Evolutionary conservation across 2,888 invertebrate genomes (phyloP).

Genomic region (Calameuta pallipes): DNA sequence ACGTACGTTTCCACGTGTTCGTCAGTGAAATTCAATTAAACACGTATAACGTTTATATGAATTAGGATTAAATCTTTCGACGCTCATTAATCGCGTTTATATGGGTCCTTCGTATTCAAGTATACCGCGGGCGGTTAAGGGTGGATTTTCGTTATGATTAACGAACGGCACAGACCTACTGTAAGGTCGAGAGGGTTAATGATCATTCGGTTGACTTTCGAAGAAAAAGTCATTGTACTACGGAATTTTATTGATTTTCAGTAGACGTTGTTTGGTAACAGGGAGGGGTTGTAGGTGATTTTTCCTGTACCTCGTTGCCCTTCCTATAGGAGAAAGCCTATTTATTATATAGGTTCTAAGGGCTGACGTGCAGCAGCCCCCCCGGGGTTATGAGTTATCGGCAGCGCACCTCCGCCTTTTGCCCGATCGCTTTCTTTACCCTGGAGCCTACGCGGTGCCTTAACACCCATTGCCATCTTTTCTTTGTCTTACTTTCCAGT

Average conservation of each 20-base stretch:
- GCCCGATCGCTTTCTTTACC: background rate
- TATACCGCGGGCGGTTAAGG: background rate
- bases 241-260: background rate
- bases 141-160: background rate
- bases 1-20: background rate
- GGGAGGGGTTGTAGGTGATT: background rate
- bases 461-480: background rate
- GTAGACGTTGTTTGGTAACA: background rate
- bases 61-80: background rate
- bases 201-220: background rate
- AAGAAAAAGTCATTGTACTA: background rate
- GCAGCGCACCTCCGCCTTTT: background rate
- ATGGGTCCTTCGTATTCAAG: background rate
- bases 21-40: background rate
- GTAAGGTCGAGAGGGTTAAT: background rate
- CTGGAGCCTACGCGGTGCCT: background rate
- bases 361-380: background rate
- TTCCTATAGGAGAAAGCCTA: background rate
- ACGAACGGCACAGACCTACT: background rate
- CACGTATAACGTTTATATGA: no score
- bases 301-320: background rate
- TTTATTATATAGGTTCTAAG: background rate
- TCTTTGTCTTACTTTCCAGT: background rate
- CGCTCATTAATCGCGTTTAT: background rate
- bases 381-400: background rate